Evolutionary conservation across 2,113 vertebrate genomes (phyloP).

Genomic region (Morone chrysops): DNA sequence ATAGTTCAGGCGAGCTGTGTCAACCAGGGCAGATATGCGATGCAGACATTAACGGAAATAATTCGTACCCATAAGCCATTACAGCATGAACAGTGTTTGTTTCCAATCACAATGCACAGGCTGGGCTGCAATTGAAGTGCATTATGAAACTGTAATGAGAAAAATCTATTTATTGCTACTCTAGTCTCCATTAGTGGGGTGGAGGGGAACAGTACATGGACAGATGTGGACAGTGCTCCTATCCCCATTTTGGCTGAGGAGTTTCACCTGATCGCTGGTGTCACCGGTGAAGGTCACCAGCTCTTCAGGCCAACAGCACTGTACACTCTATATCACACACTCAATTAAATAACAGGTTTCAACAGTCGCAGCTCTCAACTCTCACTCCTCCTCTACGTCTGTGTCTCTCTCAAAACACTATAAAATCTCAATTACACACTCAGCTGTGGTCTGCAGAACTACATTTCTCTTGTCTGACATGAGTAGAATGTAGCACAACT

Average conservation of each 20-base stretch:
- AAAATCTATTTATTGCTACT: constrained; percentile 54
- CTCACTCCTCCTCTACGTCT: constrained; percentile 28
- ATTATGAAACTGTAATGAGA: constrained; percentile 52
- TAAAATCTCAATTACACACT: constrained; percentile 68
- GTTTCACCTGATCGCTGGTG: constrained; percentile 59
- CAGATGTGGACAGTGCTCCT: constrained; percentile 18
- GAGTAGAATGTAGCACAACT: constrained; percentile 22
- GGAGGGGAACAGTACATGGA: constrained; percentile 1
- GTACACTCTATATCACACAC: constrained; percentile 63
- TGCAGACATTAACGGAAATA: constrained; percentile 35
- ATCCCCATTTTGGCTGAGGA: constrained; percentile 51
- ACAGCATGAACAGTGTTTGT: constrained; percentile 53
- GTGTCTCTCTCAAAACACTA: constrained; percentile 35
- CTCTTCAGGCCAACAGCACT: constrained; percentile 66
- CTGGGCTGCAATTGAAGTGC: constrained; percentile 44
- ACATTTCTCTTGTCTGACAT: constrained; percentile 50
- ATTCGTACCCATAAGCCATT: constrained; percentile 9
- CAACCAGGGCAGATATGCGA: not conserved
- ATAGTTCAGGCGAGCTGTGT: not conserved
- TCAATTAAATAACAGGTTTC: constrained; percentile 74
- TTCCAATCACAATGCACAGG: constrained; percentile 32
- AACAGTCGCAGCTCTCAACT: constrained; percentile 36
- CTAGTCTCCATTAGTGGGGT: constrained; percentile 46
- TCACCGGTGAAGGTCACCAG: constrained; percentile 72
- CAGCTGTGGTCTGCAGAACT: constrained; percentile 48